Conservation (phyloP, 2,888 invertebrate genomes). For the Notocelia uddmanniana region DNA sequence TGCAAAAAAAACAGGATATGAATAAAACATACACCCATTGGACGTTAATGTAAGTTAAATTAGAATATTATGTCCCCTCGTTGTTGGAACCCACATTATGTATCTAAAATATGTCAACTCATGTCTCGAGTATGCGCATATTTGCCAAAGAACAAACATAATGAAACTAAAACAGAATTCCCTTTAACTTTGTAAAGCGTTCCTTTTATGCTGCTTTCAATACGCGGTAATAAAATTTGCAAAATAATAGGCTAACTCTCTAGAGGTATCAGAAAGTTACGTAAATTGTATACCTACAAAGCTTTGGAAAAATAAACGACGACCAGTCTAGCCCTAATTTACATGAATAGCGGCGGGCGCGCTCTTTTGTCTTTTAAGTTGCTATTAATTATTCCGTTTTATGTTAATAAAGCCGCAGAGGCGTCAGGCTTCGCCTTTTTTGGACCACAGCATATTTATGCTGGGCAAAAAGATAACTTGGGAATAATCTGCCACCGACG, state of each 20-base stretch:
- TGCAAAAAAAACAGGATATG: not conserved
- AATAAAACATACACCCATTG: not conserved
- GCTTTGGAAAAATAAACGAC: constrained; percentile 62
- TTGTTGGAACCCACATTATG: not conserved
- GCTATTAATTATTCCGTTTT: constrained; percentile 83
- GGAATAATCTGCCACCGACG: constrained; percentile 31
- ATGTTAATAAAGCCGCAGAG: constrained; percentile 74
- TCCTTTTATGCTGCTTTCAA: constrained; percentile 24
- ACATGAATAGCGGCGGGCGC: constrained; percentile 75
- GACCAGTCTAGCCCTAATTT: constrained; percentile 73
- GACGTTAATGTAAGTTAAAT: not conserved
- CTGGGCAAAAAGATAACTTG: constrained; percentile 46
- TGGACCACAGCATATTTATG: constrained; percentile 58
- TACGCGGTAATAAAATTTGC: constrained; percentile 37
- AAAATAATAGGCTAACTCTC: constrained; percentile 39
- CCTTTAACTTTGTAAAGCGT: constrained; percentile 4
- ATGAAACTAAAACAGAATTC: not conserved
- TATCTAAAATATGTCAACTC: not conserved
- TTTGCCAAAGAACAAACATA: not conserved
- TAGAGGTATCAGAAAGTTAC: constrained; percentile 41
- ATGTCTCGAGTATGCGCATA: not conserved
- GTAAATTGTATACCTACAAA: constrained; percentile 48
- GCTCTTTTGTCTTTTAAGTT: constrained; percentile 80
- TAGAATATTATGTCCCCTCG: not conserved
- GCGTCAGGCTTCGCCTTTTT: constrained; percentile 64